Base-by-base conservation (phyloP, 2,888 invertebrate species). In the Alitta virens region DNA sequence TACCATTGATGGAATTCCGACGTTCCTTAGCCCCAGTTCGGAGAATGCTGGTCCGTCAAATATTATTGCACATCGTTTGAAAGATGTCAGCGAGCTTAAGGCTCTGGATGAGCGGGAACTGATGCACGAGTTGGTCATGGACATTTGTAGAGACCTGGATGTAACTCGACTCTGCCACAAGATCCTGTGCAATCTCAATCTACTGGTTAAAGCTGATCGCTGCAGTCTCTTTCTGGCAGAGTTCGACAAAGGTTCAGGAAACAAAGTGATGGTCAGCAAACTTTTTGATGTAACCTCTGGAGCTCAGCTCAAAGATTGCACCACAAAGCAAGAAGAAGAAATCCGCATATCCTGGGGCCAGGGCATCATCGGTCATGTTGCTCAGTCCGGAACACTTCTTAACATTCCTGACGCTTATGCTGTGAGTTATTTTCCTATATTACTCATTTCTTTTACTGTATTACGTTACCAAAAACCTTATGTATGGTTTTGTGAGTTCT, bases 1-100 rank as follows among this genome's bases (percentile, higher is more conserved):
- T 24, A 78, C 75, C 1, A 91, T 94, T 65, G 95, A 95, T 81
- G 96, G 96, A 18, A 92, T 92, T 23, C 93, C 92, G 54, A 95
- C 95, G 60, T 96, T 96, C 84, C 86, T 95, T 58, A 81, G 78
- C 52, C 81, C 78, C 1, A 86, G 74, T 40, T 60, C 56, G 9
- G 26, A 33, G 7, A 16, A 27, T 16, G 67, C 49, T 63, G 52
- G 61, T 23, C 23, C 62, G 63, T 24, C 64, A 21, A 16, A 38
- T 23, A 67, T 5, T 2, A 26, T 33, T 18, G 85, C 91, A 72
- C 62, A 67, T 49, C 62, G 68, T 43, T 64, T 73, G 57, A 71
- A 73, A 38, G 69, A 73, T 21, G 67, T 72, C 70, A 91, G 91
- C 80, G 94, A 78, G 63, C 68, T 78, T 43, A 78, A 78, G 54